Evolutionary conservation across 2,113 vertebrate species (phyloP).

Genomic region (Platysteira castanea): DNA sequence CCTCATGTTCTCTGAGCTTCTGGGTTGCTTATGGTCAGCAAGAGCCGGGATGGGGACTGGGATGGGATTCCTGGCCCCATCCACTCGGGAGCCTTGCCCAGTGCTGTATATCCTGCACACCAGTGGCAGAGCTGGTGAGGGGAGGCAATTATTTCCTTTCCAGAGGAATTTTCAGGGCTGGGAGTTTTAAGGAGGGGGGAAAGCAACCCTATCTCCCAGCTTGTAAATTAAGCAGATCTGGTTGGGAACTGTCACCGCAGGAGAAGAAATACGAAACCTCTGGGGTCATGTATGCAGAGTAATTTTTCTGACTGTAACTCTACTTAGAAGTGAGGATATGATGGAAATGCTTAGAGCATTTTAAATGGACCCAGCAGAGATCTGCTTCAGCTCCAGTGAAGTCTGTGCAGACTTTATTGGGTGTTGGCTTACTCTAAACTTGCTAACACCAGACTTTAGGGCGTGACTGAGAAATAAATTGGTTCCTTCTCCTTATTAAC

Average conservation of each 20-base stretch:
- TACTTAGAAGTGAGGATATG: constrained; percentile 67
- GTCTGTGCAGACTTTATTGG: neutral
- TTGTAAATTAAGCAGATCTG: constrained; percentile 59
- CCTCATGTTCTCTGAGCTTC: rapidly evolving
- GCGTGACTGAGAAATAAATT: constrained; percentile 59
- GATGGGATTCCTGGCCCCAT: neutral
- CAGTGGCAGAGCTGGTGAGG: neutral
- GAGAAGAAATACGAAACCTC: constrained; percentile 58
- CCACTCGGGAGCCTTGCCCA: rapidly evolving
- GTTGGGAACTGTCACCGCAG: constrained; percentile 7
- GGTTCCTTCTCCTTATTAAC: constrained; percentile 17
- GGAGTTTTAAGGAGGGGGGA: neutral
- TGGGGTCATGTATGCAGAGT: constrained; percentile 55
- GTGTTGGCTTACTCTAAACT: neutral
- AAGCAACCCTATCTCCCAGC: constrained; percentile 38
- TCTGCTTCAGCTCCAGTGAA: neutral
- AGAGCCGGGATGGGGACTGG: neutral
- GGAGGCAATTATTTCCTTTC: neutral
- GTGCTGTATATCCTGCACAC: neutral
- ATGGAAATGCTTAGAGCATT: constrained; percentile 64
- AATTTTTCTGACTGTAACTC: constrained; percentile 66
- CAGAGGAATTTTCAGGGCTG: constrained; percentile 45
- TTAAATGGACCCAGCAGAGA: constrained; percentile 48
- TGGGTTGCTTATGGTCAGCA: neutral
- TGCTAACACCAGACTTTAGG: constrained; percentile 36